Percentiles rank a stretch among this genome's conserved stretches.
These are phyloP conservation scores for Falco berigora DNA, from an alignment of 2,797 vertebrate genomes.

Conservation along the genomic window DNA sequence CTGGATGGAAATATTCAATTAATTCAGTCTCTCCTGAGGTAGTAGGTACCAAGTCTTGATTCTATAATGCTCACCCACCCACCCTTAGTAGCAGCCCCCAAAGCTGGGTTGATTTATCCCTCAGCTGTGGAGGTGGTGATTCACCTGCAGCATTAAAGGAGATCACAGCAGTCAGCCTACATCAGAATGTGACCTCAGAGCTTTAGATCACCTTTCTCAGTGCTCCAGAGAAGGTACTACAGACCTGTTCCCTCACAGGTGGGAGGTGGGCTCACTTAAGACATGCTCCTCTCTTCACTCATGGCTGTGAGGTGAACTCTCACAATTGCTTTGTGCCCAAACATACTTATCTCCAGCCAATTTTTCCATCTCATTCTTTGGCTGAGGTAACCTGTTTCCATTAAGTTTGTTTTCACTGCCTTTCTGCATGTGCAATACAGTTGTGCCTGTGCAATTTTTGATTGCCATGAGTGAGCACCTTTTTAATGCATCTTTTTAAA, in stretches of 20 bases:
- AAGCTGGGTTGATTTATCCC: not conserved
- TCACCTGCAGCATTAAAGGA: not conserved
- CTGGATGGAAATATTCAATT: not conserved
- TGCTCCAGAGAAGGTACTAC: not conserved
- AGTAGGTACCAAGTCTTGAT: not conserved
- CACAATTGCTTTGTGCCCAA: not conserved
- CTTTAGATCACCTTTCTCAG: not conserved
- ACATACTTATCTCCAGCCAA: not conserved
- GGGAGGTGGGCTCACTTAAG: not conserved
- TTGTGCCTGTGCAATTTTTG: not conserved
- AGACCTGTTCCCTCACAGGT: not conserved
- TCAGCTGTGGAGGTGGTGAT: not conserved
- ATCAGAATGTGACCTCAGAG: not conserved
- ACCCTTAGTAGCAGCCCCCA: not conserved
- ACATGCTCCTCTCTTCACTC: not conserved
- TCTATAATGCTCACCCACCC: not conserved
- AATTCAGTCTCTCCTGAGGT: not conserved
- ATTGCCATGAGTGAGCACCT: not conserved
- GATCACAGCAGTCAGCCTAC: fast-evolving
- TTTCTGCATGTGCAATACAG: not conserved
- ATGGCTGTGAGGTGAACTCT: not conserved
- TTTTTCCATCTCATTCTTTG: not conserved
- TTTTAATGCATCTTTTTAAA: not conserved
- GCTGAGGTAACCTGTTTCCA: not conserved
- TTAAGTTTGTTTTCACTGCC: not conserved